Conservation (phyloP, 2,888 invertebrate genomes). For the Caenorhabditis sinica region DNA sequence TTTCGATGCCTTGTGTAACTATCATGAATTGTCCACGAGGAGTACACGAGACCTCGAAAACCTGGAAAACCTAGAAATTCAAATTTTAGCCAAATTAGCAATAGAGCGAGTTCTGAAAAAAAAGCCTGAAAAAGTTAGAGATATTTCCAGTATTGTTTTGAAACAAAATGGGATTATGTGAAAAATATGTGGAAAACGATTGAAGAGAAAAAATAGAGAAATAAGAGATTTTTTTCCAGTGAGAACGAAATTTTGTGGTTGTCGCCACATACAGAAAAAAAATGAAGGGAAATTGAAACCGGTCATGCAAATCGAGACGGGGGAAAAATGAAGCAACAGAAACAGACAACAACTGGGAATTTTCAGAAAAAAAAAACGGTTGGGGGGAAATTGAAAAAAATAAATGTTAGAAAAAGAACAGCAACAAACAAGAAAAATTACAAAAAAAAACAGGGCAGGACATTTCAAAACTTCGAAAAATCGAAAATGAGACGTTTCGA, state of each 20-base stretch:
- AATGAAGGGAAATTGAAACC: conserved; percentile 21
- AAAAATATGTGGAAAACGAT: background rate
- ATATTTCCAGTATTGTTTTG: no score
- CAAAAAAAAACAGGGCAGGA: no score
- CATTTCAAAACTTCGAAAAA: no score
- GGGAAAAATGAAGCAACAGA: background rate
- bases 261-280: conserved; percentile 9
- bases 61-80: no score
- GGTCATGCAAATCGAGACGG: conserved; percentile 46
- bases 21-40: no score
- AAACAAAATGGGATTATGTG: conserved; percentile 20
- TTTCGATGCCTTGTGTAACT: no score
- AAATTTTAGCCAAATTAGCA: no score
- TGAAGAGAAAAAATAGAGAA: background rate
- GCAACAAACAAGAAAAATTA: background rate
- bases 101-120: no score
- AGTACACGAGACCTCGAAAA: no score
- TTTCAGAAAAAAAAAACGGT: background rate
- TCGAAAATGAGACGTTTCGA: no score
- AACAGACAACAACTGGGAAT: background rate
- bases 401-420: background rate
- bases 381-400: conserved; percentile 7
- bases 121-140: no score
- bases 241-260: conserved; percentile 1
- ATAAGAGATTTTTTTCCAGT: background rate